A percentile compares a stretch with the other conserved stretches of the same genome.
Evolutionary conservation across 1,140 invertebrate genomes (phyloP).

Genomic region (Pseudomyrmex cubaensis): DNA sequence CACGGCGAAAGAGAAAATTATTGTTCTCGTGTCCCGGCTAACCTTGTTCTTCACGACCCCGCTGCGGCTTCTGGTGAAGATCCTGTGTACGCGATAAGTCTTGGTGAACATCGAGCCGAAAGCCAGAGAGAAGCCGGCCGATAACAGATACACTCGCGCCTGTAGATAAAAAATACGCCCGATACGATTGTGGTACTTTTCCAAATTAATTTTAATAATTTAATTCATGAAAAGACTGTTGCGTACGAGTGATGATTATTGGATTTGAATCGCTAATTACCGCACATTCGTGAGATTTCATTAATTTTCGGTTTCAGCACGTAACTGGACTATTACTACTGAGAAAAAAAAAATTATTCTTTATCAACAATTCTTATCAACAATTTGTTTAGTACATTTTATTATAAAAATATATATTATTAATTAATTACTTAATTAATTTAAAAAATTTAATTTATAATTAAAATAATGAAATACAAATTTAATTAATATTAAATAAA

Average conservation of each 20-base stretch:
- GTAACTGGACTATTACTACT: background rate
- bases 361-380: too few species aligned
- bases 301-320: background rate
- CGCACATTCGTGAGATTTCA: background rate
- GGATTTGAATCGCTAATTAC: too few species aligned
- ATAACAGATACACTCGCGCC: conserved; percentile 94
- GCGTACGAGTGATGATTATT: too few species aligned
- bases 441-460: too few species aligned
- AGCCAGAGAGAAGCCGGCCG: conserved; percentile 93
- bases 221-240: too few species aligned
- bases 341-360: too few species aligned
- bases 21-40: conserved; percentile 52
- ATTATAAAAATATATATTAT: too few species aligned
- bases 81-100: conserved; percentile 94
- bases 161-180: conserved; percentile 83
- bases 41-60: conserved; percentile 89
- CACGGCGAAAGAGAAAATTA: background rate
- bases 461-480: too few species aligned
- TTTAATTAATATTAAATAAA: too few species aligned
- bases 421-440: too few species aligned
- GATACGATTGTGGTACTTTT: background rate
- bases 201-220: too few species aligned
- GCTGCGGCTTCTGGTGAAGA: conserved; percentile 91
- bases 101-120: conserved; percentile 97
- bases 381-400: too few species aligned